Conservation (phyloP, 2,113 vertebrate genomes). For the Agapornis roseicollis region DNA sequence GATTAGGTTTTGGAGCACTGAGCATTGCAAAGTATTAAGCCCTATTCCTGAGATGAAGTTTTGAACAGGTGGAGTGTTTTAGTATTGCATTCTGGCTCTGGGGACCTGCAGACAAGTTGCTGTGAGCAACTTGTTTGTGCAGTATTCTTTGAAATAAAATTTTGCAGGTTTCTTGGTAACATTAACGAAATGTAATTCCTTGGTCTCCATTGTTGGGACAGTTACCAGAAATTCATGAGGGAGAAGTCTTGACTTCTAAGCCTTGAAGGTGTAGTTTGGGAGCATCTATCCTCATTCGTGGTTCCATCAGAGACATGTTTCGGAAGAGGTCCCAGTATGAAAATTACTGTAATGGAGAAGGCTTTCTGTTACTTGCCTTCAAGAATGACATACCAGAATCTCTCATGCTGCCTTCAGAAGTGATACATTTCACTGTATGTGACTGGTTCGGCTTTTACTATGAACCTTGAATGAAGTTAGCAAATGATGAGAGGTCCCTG, state of each 20-base stretch:
- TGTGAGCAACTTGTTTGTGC: neutral
- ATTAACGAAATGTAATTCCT: neutral
- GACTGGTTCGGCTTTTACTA: neutral
- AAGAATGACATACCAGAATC: neutral
- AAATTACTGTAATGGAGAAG: neutral
- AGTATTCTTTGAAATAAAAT: neutral
- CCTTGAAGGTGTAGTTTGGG: neutral
- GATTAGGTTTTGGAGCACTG: neutral
- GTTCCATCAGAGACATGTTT: neutral
- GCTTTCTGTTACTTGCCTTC: neutral
- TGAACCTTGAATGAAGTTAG: neutral
- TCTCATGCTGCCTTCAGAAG: neutral
- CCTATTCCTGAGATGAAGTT: neutral
- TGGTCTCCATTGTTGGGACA: neutral
- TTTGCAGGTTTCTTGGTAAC: neutral
- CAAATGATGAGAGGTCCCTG: neutral
- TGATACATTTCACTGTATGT: neutral
- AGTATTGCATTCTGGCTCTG: neutral
- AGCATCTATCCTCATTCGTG: neutral
- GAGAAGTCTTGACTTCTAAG: neutral
- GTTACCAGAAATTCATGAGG: neutral
- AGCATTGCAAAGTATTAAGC: neutral
- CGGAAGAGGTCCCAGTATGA: neutral
- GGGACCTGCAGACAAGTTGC: neutral
- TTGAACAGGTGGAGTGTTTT: neutral